Percentiles rank a stretch among this genome's conserved stretches.
Evolutionary conservation across 2,888 invertebrate genomes (phyloP).

Genomic region (Mythimna loreyi): DNA sequence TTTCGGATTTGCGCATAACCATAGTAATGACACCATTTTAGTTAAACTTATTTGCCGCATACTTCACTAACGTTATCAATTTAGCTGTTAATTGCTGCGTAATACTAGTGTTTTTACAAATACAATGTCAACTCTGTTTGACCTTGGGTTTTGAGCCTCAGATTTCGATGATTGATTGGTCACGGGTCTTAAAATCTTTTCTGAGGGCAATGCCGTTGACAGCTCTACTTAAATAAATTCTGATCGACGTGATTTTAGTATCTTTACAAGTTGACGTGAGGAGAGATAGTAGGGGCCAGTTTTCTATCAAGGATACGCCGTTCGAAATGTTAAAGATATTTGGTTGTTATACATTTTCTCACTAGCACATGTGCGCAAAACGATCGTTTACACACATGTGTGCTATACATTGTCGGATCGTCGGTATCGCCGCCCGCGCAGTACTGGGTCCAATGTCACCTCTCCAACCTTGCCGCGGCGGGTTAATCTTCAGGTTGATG

Average conservation of each 20-base stretch:
- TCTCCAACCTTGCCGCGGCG: slow-evolving; percentile 76
- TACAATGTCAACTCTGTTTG: slow-evolving; percentile 8
- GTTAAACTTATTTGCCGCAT: no score
- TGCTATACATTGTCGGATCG: slow-evolving; percentile 48
- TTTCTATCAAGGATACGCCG: slow-evolving; percentile 33
- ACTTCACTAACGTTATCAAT: slow-evolving; percentile 9
- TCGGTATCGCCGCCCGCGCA: slow-evolving; percentile 74
- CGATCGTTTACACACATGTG: slow-evolving; percentile 39
- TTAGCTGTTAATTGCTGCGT: slow-evolving; percentile 14
- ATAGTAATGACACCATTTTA: no score
- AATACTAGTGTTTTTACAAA: not conserved
- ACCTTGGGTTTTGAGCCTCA: slow-evolving; percentile 14
- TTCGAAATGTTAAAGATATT: slow-evolving; percentile 25
- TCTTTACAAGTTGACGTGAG: slow-evolving; percentile 40
- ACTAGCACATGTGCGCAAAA: slow-evolving; percentile 23
- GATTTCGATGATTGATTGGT: slow-evolving; percentile 44
- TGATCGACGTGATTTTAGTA: slow-evolving; percentile 30
- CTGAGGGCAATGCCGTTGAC: slow-evolving; percentile 28
- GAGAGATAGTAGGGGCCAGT: slow-evolving; percentile 47
- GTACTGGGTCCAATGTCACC: slow-evolving; percentile 80
- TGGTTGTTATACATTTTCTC: slow-evolving; percentile 36
- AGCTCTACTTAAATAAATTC: slow-evolving; percentile 26
- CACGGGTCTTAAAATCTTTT: slow-evolving; percentile 6
- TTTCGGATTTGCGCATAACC: no score
- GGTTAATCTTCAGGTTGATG: slow-evolving; percentile 79